Base-by-base conservation (phyloP, 1,140 invertebrate species). In the Anastatus disparis region DNA sequence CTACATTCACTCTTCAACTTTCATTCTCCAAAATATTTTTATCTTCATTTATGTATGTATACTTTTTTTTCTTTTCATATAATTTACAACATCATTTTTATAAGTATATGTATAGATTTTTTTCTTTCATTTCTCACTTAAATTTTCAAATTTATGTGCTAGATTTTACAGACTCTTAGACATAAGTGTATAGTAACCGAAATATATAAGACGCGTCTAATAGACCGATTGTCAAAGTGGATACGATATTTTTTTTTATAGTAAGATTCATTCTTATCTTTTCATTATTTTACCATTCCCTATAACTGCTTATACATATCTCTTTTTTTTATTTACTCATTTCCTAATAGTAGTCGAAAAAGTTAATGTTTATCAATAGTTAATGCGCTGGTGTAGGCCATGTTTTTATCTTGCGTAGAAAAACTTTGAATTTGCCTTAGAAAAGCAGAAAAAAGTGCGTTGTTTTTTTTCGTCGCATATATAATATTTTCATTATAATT, bases 161-260 rank as follows among this genome's bases (percentile, higher is more conserved):
- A 64, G 13, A 50, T 50, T 50, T 52, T 52, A 50, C 38, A 38
- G 20, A 62, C 13, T 52, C 35, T 64, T 52, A 75, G 59, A 62
- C 40, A 61, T 56, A 72, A 56, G 56, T 72, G 68, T 56, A 20
- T 48, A 53, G 46, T 56, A 20, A 58, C 15, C 27, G 31, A 46
- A 64, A 53, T 61, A 55, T 55, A 65, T 53, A 72, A 64, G 68
- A 68, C 69, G 64, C 70, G 71, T 76, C 53, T 74, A 73, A 64
- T 71, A 70, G 74, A 74, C 76, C 76, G 78, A 79, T 80, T 80
- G 78, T 79, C 78, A 78, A 75, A 74, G 72, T 79, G 56, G 67
- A 77, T 78, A 75, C 64, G 52, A 70, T 59, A 55, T 50, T 35
- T 64, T n/a, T n/a, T n/a, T 50, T 64, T 52, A n/a, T 62, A 62